Base-by-base conservation (phyloP, 1,140 invertebrate species). In the Drosophila albomicans region DNA sequence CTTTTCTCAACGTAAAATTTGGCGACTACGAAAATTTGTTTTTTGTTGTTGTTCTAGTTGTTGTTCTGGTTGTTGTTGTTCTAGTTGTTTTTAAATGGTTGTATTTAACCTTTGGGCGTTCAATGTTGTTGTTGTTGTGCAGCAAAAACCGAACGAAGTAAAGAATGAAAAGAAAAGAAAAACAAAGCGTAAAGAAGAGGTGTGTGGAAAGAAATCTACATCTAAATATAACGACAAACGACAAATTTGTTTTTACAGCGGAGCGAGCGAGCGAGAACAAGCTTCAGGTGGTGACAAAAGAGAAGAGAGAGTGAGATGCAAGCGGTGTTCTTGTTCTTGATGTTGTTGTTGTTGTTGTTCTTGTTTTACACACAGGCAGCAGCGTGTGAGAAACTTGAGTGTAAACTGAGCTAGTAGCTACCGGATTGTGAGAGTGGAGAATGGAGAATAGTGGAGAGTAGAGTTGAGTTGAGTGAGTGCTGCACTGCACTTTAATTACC, bases 11-110 rank as follows among this genome's bases (percentile, higher is more conserved):
- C 79, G 79, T 73, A 82, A 88, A 82, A 75, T 82, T 82, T 84
- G 75, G 82, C 75, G 82, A 86, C 78, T 85, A 85, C 82, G 78
- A 81, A 85, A 85, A 81, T 85, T 85, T 67, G 68, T 84, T 84
- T 78, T 71, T 59, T 77, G 51, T 66, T 61, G 51, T 77, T 71
- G 73, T 81, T 68, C 15, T 79, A 25, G 45, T 78, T 52, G 54
- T 84, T 57, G 59, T 84, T 46, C 30, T 78, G 30, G 57, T 80
- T 48, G 46, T 75, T 28, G 32, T 63, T 74, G 71, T 51, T 32
- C 51, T 82, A 7, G 54, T 81, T 66, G 75, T 71, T 77, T 15
- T 25, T 25, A 25, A 51, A 38, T 74, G 49, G 67, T 69, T 52
- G 25, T 69, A 28, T 75, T 75, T 71, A 75, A 71, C 67, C 68